Evolutionary conservation across 2,888 invertebrate species (phyloP), one percentile per base, ranked within the genome.

Genomic region (Pocota personata): DNA sequence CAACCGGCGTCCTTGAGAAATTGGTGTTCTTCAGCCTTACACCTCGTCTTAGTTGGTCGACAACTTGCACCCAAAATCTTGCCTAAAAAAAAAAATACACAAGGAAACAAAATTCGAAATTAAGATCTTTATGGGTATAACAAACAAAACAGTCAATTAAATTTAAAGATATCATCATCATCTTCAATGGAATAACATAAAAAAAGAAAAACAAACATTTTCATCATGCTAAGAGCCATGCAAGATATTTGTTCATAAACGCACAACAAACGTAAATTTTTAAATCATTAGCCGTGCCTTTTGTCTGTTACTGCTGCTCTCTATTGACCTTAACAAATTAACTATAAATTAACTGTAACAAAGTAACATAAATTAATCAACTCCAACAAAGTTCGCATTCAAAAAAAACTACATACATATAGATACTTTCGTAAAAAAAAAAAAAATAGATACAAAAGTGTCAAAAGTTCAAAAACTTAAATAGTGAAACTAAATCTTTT

Each of bases 1-100:
- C 98, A 83, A 97, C 96, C 7, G 96, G 96, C 10, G 96, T 95
- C 90, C 95, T 94, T 84, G 95, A 95, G 78, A 89, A 95, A 91
- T 95, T 95, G 30, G 97, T 95, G 93, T 98, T 98, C 93, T 98
- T 98, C 91, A 99, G 94, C 91, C 98, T 96, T 7, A 98, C 98
- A 24, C 98, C 98, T 92, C 96, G 96, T 67, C 98, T 94, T 79
- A 99, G 94, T 92, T 98, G 97, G 88, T 96, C 96, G 91, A 98
- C 98, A 52, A 98, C 98, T 94, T 98, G 98, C 92, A 97, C 96
- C 98, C 98, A 98, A 93, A 98, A 96, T 90, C 97, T 95, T 88
- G 98, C 98, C 98, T 97, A 94, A 19, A 92, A 92, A 87, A 89
- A 64, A 24, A 69, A 60, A 78, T n/a, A n/a, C n/a, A 77, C 5